These are phyloP conservation scores for Chlorops oryzae DNA, from an alignment of 1,140 invertebrate genomes.

Conservation along the genomic window DNA sequence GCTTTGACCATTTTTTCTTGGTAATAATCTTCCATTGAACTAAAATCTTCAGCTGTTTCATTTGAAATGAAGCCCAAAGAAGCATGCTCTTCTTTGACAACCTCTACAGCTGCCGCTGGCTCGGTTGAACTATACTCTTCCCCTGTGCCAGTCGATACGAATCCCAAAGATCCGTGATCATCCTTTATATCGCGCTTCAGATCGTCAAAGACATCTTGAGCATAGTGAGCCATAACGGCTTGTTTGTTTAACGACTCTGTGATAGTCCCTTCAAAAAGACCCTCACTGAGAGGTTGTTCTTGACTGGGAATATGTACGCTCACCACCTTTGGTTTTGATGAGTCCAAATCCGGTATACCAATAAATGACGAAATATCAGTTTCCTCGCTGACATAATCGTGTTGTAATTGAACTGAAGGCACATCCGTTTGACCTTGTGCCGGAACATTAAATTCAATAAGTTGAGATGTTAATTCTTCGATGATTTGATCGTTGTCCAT, in stretches of 20 bases:
- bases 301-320: constrained; percentile 1
- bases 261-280: constrained; percentile 32
- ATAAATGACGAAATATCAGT: constrained; percentile 13
- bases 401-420: too few species aligned
- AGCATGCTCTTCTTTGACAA: constrained; percentile 39
- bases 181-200: constrained; percentile 22
- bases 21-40: constrained; percentile 43
- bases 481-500: too few species aligned
- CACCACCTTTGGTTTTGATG: constrained; percentile 19
- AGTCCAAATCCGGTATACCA: constrained; percentile 18
- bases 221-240: constrained; percentile 37
- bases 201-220: constrained; percentile 23
- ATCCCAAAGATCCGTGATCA: constrained; percentile 36
- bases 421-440: too few species aligned
- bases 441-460: too few species aligned
- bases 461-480: too few species aligned
- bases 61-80: constrained; percentile 40
- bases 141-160: constrained; percentile 38
- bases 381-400: too few species aligned
- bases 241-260: constrained; percentile 35
- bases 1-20: constrained; percentile 34
- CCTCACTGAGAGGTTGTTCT: constrained; percentile 16
- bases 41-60: constrained; percentile 42
- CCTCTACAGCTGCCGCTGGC: constrained; percentile 27
- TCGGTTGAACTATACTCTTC: constrained; percentile 42